A percentile compares a stretch with the other conserved stretches of the same genome.
Evolutionary conservation across 2,888 invertebrate genomes (phyloP).

Genomic region (Melieria omissa): DNA sequence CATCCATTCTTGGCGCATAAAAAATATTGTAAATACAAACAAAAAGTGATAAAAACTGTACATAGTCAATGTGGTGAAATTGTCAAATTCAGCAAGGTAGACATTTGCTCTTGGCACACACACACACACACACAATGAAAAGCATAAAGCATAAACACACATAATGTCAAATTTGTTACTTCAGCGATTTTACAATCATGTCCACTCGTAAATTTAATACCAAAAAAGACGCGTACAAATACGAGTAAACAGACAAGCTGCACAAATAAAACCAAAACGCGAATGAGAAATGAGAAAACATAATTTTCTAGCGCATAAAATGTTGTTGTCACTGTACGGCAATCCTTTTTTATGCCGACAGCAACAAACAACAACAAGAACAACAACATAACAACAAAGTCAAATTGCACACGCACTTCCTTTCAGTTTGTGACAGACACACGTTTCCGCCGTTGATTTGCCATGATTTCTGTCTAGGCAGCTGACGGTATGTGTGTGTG

Average conservation of each 20-base stretch:
- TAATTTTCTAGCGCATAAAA: slow-evolving; percentile 18
- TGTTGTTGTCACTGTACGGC: neutral
- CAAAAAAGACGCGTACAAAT: slow-evolving; percentile 5
- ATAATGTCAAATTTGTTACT: too few relatives aligned
- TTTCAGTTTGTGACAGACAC: neutral
- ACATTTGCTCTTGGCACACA: too few relatives aligned
- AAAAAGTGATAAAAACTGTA: too few relatives aligned
- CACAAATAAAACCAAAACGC: neutral
- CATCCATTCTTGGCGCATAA: too few relatives aligned
- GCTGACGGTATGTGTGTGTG: neutral
- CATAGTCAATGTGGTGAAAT: too few relatives aligned
- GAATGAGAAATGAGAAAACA: neutral
- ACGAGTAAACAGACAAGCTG: neutral
- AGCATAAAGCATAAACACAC: too few relatives aligned
- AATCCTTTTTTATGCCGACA: too few relatives aligned
- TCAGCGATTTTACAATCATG: slow-evolving; percentile 13
- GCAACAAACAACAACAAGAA: neutral
- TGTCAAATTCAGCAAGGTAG: too few relatives aligned
- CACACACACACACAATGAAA: too few relatives aligned
- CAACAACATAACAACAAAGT: neutral
- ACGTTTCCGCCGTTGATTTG: slow-evolving; percentile 30
- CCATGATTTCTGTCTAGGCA: slow-evolving; percentile 11
- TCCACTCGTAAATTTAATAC: slow-evolving; percentile 23
- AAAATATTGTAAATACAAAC: too few relatives aligned
- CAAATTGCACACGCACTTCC: neutral